Percentiles rank a stretch among this genome's conserved stretches.
phyloP scores from a whole-genome alignment of 2,113 vertebrate species.

The Saccopteryx bilineata region DNA sequence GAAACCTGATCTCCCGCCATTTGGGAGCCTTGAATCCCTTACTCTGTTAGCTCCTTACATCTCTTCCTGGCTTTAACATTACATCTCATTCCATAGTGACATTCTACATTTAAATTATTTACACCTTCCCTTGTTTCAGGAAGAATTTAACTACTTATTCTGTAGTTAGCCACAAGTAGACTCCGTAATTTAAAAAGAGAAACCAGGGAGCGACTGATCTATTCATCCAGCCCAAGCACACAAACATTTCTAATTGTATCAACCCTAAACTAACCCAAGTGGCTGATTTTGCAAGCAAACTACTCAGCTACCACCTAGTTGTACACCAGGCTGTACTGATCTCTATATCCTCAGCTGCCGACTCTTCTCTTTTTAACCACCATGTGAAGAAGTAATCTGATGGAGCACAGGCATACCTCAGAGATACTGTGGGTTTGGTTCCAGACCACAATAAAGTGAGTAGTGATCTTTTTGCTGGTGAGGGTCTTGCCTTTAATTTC shows the following conservation, averaged over 20 bases:
- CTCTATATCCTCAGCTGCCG: not conserved
- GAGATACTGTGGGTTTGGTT: not conserved
- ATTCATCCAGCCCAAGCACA: not conserved
- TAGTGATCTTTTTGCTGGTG: not conserved
- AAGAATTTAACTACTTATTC: conserved; percentile 69
- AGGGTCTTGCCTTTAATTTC: not conserved
- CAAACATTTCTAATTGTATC: not conserved
- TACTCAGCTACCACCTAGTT: not conserved
- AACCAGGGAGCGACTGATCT: not conserved
- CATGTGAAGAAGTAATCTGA: not conserved
- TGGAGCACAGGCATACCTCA: not conserved
- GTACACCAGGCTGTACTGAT: not conserved
- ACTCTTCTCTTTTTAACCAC: not conserved
- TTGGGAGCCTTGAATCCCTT: conserved; percentile 71
- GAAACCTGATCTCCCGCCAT: conserved; percentile 62
- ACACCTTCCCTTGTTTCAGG: conserved; percentile 51
- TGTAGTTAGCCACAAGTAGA: conserved; percentile 66
- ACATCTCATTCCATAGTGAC: conserved; percentile 58
- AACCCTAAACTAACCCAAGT: not conserved
- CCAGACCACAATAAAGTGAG: not conserved
- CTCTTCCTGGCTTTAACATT: conserved; percentile 69
- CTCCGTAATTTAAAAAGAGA: conserved; percentile 29
- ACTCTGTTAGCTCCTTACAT: conserved; percentile 67
- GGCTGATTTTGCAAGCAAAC: not conserved
- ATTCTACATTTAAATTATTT: conserved; percentile 77